phyloP scores from a whole-genome alignment of 2,888 invertebrate species.

The Pollenia angustigena region DNA sequence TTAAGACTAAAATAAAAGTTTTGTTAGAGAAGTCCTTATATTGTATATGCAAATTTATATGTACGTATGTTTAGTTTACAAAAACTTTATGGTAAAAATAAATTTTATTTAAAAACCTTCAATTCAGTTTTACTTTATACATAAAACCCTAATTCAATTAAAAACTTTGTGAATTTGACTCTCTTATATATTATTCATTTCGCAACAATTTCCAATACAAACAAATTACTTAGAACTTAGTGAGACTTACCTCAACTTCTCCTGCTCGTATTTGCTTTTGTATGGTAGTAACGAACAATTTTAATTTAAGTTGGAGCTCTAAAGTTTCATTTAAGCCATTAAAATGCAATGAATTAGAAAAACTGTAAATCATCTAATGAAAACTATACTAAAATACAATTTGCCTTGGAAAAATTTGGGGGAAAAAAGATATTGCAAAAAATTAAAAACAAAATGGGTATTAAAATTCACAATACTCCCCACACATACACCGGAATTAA shows the following conservation, averaged over 20 bases:
- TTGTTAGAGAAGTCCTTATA: no score
- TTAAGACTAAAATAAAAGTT: no score
- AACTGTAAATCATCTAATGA: slow-evolving; percentile 74
- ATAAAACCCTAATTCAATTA: neutral
- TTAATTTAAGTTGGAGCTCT: slow-evolving; percentile 68
- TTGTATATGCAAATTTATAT: no score
- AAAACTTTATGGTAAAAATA: no score
- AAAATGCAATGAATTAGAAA: slow-evolving; percentile 77
- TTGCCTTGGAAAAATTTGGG: neutral
- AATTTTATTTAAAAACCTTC: no score
- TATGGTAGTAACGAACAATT: slow-evolving; percentile 21
- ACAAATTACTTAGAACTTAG: neutral
- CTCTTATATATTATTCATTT: neutral
- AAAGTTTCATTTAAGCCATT: slow-evolving; percentile 77
- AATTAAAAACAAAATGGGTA: slow-evolving; percentile 25
- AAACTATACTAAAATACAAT: slow-evolving; percentile 46
- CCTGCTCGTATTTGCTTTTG: neutral
- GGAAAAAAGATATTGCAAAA: slow-evolving; percentile 19
- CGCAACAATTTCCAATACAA: slow-evolving; percentile 3
- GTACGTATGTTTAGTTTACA: no score
- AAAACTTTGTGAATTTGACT: neutral
- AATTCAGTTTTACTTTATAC: neutral
- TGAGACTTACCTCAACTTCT: neutral
- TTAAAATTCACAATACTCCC: slow-evolving; percentile 28
- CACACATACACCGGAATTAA: slow-evolving; percentile 6